phyloP scores from a whole-genome alignment of 2,888 invertebrate genomes.

The Tanytarsus gracilentus region DNA sequence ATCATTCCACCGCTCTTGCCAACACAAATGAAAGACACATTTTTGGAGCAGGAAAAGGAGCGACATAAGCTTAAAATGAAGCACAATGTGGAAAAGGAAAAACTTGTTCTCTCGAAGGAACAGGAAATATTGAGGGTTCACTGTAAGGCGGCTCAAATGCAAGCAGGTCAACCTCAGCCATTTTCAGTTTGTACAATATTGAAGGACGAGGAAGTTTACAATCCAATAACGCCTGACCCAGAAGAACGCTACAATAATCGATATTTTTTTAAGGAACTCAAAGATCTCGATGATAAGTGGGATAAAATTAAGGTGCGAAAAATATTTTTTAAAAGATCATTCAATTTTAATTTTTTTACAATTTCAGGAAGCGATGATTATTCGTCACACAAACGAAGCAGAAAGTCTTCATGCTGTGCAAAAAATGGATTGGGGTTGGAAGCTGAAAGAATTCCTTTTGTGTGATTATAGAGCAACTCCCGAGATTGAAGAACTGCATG shows the following conservation, averaged over 20 bases:
- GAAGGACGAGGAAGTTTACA: constrained; percentile 93
- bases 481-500: constrained; percentile 73
- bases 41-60: constrained; percentile 77
- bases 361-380: constrained; percentile 76
- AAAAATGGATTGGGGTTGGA: constrained; percentile 95
- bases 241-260: constrained; percentile 88
- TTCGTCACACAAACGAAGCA: constrained; percentile 92
- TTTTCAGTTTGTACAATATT: constrained; percentile 90
- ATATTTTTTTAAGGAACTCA: constrained; percentile 88
- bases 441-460: constrained; percentile 75
- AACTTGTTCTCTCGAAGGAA: constrained; percentile 85
- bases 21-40: constrained; percentile 69
- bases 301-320: constrained; percentile 93
- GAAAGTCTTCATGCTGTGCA: constrained; percentile 92
- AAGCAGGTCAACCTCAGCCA: constrained; percentile 86
- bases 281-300: constrained; percentile 97
- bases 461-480: constrained; percentile 79
- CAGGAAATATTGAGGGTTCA: constrained; percentile 93
- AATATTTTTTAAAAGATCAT: background rate
- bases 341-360: constrained; percentile 10
- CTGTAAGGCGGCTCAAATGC: constrained; percentile 84
- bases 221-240: constrained; percentile 82
- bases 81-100: constrained; percentile 88
- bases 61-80: constrained; percentile 50
- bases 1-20: constrained; percentile 62